Evolutionary conservation across 2,888 invertebrate species (phyloP), one percentile per base, ranked within the genome.

Genomic region (Drosophila leonis): DNA sequence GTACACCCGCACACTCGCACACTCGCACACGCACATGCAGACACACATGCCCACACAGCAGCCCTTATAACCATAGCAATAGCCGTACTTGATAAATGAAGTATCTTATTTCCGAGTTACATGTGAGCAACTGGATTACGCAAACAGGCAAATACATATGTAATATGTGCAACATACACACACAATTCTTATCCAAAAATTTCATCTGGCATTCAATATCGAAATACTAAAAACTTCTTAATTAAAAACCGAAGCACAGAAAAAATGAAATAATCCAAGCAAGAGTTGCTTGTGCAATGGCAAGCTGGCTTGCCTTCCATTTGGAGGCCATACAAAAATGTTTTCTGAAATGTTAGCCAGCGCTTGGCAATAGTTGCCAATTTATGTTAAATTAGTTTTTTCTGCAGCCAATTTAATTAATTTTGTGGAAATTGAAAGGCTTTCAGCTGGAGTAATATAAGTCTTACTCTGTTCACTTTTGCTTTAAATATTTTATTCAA

Each of bases 81-180:
- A 18, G 33, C 13, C 20, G 31, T 68, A 52, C 44, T 65, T 77
- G 65, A 65, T 78, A 74, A 77, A 77, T 75, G 70, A 78, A 74
- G 49, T 49, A 42, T 39, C 48, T 63, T 74, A 55, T 55, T 69
- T 52, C 49, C 55, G 62, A 62, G 60, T 62, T n/a, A 73, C 74
- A 73, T 55, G 51, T 78, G 60, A 63, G 51, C 62, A 61, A 69
- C 63, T 65, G 63, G 37, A 69, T 74, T 60, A 65, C 35, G 27
- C 48, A 42, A 18, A 12, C 8, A 20, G 13, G 3, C 4, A 2
- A 35, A 13, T 20, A 37, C 35, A 7, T 52, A 15, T 33, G 20
- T 20, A 18, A 33, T 33, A 12, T 20, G 33, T 2, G 6, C 18
- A 42, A 18, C 9, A 15, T 15, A n/a, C 44, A 13, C 44, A 1